A percentile compares a stretch with the other conserved stretches of the same genome.
Conservation (phyloP, 2,888 invertebrate species). For the Beris chalybata region DNA sequence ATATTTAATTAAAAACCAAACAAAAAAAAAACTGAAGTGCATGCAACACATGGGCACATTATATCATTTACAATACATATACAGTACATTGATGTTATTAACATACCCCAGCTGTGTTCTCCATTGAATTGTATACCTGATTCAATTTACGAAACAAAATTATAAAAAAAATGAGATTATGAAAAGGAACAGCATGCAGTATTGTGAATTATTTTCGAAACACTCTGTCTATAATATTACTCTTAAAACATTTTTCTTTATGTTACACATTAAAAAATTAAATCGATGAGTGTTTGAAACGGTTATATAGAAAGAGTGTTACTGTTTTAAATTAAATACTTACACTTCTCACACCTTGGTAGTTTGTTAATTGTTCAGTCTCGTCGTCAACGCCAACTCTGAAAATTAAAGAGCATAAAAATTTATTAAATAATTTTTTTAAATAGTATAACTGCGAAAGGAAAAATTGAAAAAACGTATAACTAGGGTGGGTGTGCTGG, state of each 20-base stretch:
- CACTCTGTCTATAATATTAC: constrained; percentile 28
- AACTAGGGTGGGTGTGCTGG: too few species aligned
- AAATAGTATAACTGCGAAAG: too few species aligned
- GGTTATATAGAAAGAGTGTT: constrained; percentile 30
- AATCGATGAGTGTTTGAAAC: constrained; percentile 10
- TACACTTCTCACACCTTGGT: constrained; percentile 80
- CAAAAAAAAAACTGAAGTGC: too few species aligned
- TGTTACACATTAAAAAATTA: not conserved
- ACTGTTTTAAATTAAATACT: constrained; percentile 58
- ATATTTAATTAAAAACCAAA: too few species aligned
- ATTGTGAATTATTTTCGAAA: constrained; percentile 11
- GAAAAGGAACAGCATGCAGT: constrained; percentile 38
- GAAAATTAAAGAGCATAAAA: constrained; percentile 47
- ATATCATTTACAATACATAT: constrained; percentile 51
- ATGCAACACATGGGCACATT: too few species aligned
- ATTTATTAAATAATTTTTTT: too few species aligned
- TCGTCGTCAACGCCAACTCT: constrained; percentile 91
- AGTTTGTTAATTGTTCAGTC: constrained; percentile 77
- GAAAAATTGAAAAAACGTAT: too few species aligned
- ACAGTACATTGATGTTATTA: constrained; percentile 49
- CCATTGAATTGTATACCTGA: constrained; percentile 70
- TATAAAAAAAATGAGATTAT: constrained; percentile 18
- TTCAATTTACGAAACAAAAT: constrained; percentile 19
- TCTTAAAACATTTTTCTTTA: not conserved
- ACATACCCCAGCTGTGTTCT: constrained; percentile 64